A percentile compares a stretch with the other conserved stretches of the same genome.
Conservation (phyloP, 2,888 invertebrate species). For the Scaptomyza flava region DNA sequence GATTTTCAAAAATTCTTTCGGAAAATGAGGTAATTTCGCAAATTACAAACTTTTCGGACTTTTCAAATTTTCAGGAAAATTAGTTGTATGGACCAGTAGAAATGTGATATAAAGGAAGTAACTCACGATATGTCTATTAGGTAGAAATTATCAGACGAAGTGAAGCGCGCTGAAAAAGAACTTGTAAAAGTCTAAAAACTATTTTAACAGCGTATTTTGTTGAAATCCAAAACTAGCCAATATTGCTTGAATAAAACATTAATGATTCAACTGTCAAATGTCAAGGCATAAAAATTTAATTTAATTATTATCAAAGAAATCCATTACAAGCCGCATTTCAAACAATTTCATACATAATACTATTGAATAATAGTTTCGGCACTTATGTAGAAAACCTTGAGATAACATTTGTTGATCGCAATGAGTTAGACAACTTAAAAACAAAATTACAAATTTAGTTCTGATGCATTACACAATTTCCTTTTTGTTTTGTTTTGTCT, state of each 20-base stretch:
- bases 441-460: background rate
- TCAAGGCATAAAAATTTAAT: slow-evolving; percentile 39
- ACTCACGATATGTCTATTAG: too few species aligned
- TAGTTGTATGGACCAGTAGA: background rate
- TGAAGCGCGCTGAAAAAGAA: too few species aligned
- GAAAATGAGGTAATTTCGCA: too few species aligned
- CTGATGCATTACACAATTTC: background rate
- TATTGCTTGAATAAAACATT: slow-evolving; percentile 46
- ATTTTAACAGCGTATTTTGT: slow-evolving; percentile 5
- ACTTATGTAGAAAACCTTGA: background rate
- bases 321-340: background rate
- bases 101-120: too few species aligned
- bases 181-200: too few species aligned
- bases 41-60: too few species aligned
- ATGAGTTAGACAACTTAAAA: background rate
- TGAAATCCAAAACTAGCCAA: background rate
- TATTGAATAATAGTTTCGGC: slow-evolving; percentile 3
- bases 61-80: too few species aligned
- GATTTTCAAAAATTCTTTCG: too few species aligned
- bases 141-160: too few species aligned
- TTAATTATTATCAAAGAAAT: slow-evolving; percentile 4
- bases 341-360: background rate
- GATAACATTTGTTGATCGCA: slow-evolving; percentile 3
- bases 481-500: too few species aligned
- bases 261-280: slow-evolving; percentile 52